Evolutionary conservation across 2,797 vertebrate genomes (phyloP).

Genomic region (Cyprinella venusta): DNA sequence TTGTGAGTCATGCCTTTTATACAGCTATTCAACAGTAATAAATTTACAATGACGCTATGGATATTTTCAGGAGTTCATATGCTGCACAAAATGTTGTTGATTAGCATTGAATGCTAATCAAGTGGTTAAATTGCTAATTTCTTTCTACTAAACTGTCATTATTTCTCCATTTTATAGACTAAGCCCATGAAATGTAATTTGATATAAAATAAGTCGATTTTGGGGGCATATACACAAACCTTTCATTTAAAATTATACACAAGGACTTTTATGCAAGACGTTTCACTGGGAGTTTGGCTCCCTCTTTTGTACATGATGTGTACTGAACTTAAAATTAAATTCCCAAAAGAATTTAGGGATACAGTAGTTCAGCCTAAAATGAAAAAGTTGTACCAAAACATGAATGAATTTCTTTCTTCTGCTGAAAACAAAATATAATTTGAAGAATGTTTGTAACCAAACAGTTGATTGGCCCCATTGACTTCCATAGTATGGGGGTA

Average conservation of each 20-base stretch:
- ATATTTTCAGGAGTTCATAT: not conserved
- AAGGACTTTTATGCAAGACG: not conserved
- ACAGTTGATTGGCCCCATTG: not conserved
- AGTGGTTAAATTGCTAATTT: not conserved
- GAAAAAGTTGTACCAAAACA: not conserved
- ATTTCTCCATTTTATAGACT: not conserved
- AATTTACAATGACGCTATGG: not conserved
- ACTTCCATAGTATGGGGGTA: not conserved
- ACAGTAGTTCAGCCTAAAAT: not conserved
- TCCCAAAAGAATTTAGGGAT: not conserved
- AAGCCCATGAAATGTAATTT: not conserved
- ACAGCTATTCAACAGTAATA: not conserved
- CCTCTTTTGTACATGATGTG: constrained; percentile 29
- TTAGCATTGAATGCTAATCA: not conserved
- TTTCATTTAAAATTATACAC: not conserved
- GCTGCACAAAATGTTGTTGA: not conserved
- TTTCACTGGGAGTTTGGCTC: constrained; percentile 59
- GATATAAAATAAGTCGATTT: not conserved
- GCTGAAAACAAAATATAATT: not conserved
- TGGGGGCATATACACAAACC: not conserved
- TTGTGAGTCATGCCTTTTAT: constrained; percentile 77
- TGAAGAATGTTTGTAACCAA: not conserved
- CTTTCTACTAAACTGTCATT: not conserved
- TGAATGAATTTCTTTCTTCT: not conserved
- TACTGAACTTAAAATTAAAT: not conserved